Conservation (phyloP, 2,888 invertebrate species). For the Agrochola macilenta region DNA sequence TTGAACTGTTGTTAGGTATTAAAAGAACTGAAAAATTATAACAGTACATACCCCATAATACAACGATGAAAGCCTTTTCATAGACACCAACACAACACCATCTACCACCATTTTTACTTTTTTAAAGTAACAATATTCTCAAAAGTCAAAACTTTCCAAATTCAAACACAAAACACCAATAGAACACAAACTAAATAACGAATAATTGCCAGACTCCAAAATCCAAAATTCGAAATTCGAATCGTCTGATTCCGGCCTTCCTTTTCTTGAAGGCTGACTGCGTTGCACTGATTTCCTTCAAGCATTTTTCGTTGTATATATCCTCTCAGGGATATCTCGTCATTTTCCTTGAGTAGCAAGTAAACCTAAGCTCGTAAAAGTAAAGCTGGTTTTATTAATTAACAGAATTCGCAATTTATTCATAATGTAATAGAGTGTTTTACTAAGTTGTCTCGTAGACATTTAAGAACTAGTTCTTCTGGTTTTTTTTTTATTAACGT, state of each 20-base stretch:
- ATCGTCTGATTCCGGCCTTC: slow-evolving; percentile 39
- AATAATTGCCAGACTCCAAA: slow-evolving; percentile 24
- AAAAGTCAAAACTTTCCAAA: slow-evolving; percentile 29
- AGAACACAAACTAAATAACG: slow-evolving; percentile 6
- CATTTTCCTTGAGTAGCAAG: slow-evolving; percentile 58
- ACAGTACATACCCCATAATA: slow-evolving; percentile 53
- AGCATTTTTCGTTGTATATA: slow-evolving; percentile 56
- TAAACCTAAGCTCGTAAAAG: not conserved
- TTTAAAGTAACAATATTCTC: not conserved
- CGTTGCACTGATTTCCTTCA: slow-evolving; percentile 56
- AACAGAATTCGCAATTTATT: slow-evolving; percentile 26
- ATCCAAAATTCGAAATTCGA: slow-evolving; percentile 46
- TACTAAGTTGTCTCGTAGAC: not conserved
- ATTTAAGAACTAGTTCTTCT: slow-evolving; percentile 9
- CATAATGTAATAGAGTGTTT: slow-evolving; percentile 10
- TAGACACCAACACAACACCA: slow-evolving; percentile 59
- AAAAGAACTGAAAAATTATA: not conserved
- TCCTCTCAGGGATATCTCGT: slow-evolving; percentile 45
- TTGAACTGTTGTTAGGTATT: not conserved
- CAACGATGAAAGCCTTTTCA: slow-evolving; percentile 53
- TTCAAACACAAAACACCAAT: slow-evolving; percentile 27
- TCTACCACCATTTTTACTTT: slow-evolving; percentile 57
- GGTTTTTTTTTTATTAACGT: not conserved
- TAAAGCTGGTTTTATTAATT: slow-evolving; percentile 19
- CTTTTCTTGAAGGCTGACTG: slow-evolving; percentile 62